Percentiles rank a stretch among this genome's conserved stretches.
phyloP scores from a whole-genome alignment of 2,888 invertebrate species.

The Oeneis ivallda region DNA sequence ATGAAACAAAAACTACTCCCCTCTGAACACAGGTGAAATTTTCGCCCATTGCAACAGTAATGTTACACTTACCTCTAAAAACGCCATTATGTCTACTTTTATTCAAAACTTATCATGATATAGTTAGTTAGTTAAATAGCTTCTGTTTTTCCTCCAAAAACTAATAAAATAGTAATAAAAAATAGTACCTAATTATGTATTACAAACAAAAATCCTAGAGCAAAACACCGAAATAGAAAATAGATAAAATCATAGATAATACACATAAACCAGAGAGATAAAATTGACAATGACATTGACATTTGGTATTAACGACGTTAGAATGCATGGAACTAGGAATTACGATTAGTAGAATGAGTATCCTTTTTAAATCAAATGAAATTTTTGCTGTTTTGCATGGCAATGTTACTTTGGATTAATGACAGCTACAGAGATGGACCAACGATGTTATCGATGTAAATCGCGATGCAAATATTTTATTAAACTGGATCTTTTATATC shows the following conservation, averaged over 20 bases:
- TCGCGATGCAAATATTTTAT: too few relatives aligned
- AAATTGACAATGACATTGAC: slow-evolving; percentile 8
- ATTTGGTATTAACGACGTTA: neutral
- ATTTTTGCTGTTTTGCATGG: too few relatives aligned
- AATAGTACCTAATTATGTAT: too few relatives aligned
- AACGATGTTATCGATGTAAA: neutral
- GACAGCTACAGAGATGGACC: neutral
- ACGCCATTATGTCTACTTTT: slow-evolving; percentile 56
- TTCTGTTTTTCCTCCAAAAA: neutral
- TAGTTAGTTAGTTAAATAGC: slow-evolving; percentile 4
- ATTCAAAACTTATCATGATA: slow-evolving; percentile 23
- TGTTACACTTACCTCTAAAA: slow-evolving; percentile 63
- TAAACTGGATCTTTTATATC: too few relatives aligned
- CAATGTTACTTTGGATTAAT: too few relatives aligned
- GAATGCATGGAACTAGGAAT: too few relatives aligned
- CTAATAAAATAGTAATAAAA: slow-evolving; percentile 11
- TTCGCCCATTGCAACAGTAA: neutral
- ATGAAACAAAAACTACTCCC: neutral
- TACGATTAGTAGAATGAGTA: too few relatives aligned
- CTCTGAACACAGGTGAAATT: neutral
- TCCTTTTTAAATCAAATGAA: too few relatives aligned
- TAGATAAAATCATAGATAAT: too few relatives aligned
- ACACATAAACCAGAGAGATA: too few relatives aligned
- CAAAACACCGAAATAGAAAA: too few relatives aligned
- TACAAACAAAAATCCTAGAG: slow-evolving; percentile 20